Evolutionary conservation across 2,113 vertebrate species (phyloP), one percentile per base, ranked within the genome.

Genomic region (Malurus alboscapulatus): DNA sequence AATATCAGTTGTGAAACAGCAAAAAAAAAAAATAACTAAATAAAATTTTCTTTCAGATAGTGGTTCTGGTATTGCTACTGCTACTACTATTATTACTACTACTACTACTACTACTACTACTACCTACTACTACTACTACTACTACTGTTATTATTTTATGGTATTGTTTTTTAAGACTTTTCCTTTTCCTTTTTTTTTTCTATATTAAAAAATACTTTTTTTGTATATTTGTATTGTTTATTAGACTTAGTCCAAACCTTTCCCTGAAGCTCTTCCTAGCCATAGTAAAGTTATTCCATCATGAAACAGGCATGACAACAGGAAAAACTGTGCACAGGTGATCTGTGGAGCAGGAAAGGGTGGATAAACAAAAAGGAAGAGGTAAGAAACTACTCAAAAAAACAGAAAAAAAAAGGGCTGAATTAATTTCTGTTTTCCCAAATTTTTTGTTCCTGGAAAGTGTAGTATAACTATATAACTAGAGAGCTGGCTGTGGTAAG

Each of bases 401-500:
- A 63, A 51, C 19, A 29, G 3, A 10, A 36, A 36, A 36, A 38
- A 36, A 75, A 59, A 42, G 1, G 3, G 2, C 4, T 63, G 5
- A 87, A 66, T 66, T 42, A 2, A 61, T 58, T 86, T 10, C 40
- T 2, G 9, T 53, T 80, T 77, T 53, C 29, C 15, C 11, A 45
- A 18, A 4, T 38, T 2, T 14, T 58, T 55, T 54, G 3, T 58
- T 36, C 26, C 44, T 32, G 14, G 54, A 65, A 67, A 68, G 12
- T 1, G 27, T 12, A 47, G 3, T 20, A 14, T 34, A 61, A 26
- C 5, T 44, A 11, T 7, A 24, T 12, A 61, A 59, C 19, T 29
- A 45, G 5, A 40, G 3, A 5, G 1, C 7, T 62, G 12, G 4
- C 10, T 67, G 11, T 19, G 1, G 6, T n/a, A 57, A 79, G 4